Evolutionary conservation across 2,113 vertebrate genomes (phyloP).

Genomic region (Muscicapa adusta): DNA sequence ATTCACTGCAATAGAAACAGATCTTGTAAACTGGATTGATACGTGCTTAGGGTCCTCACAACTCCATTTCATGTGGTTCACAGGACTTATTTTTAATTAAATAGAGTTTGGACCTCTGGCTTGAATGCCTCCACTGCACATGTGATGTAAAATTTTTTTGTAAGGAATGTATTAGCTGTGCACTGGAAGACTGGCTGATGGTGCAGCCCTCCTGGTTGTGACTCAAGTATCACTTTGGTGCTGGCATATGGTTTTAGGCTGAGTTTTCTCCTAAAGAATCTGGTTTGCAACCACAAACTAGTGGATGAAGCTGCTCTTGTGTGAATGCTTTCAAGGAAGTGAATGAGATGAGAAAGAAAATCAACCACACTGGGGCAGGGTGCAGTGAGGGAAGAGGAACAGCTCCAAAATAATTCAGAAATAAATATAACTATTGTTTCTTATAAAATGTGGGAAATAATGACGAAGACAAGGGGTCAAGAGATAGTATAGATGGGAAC

Average conservation of each 20-base stretch:
- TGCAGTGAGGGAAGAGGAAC: neutral
- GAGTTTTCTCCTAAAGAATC: neutral
- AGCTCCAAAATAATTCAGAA: neutral
- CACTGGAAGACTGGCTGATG: neutral
- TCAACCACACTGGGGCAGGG: neutral
- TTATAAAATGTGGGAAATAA: neutral
- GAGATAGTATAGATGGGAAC: neutral
- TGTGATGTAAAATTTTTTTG: neutral
- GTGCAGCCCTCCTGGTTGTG: neutral
- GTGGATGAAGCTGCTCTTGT: neutral
- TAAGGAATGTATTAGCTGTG: neutral
- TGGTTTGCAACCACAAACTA: neutral
- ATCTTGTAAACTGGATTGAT: neutral
- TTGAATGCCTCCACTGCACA: neutral
- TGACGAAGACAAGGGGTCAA: neutral
- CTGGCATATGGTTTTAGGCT: neutral
- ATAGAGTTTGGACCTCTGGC: slow-evolving; percentile 11
- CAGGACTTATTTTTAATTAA: slow-evolving; percentile 50
- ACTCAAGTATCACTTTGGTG: neutral
- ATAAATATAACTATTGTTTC: neutral
- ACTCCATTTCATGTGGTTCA: slow-evolving; percentile 36
- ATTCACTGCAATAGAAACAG: neutral
- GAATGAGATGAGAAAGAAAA: neutral
- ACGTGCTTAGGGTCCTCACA: slow-evolving; percentile 9
- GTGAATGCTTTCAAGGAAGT: slow-evolving; percentile 8